Conservation (phyloP, 30 jellyfish, hydroid and myxozoan genomes). For the Hydractinia echinata region DNA sequence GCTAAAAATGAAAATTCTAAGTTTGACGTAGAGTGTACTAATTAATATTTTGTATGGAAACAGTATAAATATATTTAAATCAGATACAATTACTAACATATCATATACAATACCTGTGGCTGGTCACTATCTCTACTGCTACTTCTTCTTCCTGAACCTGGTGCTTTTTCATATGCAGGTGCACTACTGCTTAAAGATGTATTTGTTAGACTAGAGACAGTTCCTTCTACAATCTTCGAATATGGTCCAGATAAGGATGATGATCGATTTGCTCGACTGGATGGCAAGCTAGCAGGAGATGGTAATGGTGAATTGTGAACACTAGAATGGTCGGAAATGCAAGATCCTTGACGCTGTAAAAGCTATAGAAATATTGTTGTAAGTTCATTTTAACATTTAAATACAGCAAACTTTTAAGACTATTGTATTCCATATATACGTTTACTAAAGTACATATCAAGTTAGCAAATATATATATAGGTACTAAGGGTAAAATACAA, state of each 20-base stretch:
- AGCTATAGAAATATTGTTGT: conserved; percentile 22
- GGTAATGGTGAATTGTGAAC: conserved; percentile 83
- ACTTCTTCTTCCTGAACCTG: conserved; percentile 98
- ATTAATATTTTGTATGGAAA: too few relatives aligned
- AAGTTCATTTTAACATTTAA: too few relatives aligned
- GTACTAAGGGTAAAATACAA: too few relatives aligned
- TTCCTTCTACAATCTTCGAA: conserved; percentile 42
- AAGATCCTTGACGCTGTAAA: conserved; percentile 40
- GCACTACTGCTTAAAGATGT: conserved; percentile 76
- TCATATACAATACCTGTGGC: conserved; percentile 3
- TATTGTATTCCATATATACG: too few relatives aligned
- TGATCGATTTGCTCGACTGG: conserved; percentile 80
- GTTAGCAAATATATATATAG: too few relatives aligned
- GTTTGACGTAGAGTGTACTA: too few relatives aligned
- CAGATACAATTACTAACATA: too few relatives aligned
- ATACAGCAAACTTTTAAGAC: too few relatives aligned
- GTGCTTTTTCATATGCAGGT: conserved; percentile 97
- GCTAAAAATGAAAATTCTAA: background rate
- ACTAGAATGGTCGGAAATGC: conserved; percentile 62
- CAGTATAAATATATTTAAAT: too few relatives aligned
- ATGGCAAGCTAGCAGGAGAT: conserved; percentile 90
- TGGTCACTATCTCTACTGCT: conserved; percentile 93
- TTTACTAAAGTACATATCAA: too few relatives aligned
- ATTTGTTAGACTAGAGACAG: conserved; percentile 27
- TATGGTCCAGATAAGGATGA: conserved; percentile 70